A percentile compares a stretch with the other conserved stretches of the same genome.
These are phyloP conservation scores for Euglossa dilemma DNA, from an alignment of 1,140 invertebrate species.

Conservation along the genomic window DNA sequence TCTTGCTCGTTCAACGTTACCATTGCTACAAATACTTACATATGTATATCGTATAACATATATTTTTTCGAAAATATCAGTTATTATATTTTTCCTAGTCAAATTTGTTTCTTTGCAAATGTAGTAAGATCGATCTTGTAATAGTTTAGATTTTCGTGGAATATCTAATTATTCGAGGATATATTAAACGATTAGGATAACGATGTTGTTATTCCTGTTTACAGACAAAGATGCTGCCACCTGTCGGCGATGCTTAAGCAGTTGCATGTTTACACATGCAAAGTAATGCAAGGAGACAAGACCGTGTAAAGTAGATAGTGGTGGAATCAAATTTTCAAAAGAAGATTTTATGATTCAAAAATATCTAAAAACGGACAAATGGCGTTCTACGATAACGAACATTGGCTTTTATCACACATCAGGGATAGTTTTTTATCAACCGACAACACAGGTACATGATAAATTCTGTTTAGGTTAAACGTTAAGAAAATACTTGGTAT, in stretches of 20 bases:
- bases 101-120: background rate
- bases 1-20: background rate
- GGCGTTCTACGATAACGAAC: slow-evolving; percentile 96
- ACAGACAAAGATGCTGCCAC: slow-evolving; percentile 7
- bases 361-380: slow-evolving; percentile 81
- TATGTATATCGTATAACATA: background rate
- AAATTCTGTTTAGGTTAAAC: slow-evolving; percentile 39
- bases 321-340: background rate
- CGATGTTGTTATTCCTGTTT: background rate
- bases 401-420: slow-evolving; percentile 96
- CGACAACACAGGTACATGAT: slow-evolving; percentile 91
- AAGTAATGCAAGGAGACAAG: background rate
- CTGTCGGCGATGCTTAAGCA: background rate
- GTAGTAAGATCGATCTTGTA: background rate
- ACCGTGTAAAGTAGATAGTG: background rate
- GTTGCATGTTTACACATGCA: background rate
- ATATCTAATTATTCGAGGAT: background rate
- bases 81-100: background rate
- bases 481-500: background rate
- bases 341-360: background rate
- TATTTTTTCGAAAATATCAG: background rate
- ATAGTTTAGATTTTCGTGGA: background rate
- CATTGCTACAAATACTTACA: background rate
- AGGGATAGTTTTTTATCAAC: slow-evolving; percentile 97
- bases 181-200: background rate